Evolutionary conservation across 2,888 invertebrate species (phyloP).

Genomic region (Anarsia innoxiella): DNA sequence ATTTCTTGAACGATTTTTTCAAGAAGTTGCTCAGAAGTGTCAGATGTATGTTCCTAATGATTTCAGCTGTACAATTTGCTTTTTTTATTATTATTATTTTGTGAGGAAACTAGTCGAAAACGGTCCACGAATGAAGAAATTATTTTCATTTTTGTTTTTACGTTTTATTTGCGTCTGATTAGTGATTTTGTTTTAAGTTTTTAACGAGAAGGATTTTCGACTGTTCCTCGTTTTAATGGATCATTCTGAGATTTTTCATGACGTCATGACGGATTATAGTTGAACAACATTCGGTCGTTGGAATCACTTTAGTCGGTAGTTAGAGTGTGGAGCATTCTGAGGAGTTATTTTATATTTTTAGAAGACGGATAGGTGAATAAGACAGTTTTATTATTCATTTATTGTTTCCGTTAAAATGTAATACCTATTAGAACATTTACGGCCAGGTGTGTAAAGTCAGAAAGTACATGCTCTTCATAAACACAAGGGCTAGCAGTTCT

Average conservation of each 20-base stretch:
- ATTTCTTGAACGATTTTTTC: constrained; percentile 59
- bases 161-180: constrained; percentile 49
- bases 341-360: constrained; percentile 35
- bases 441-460: too few species aligned
- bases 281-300: constrained; percentile 7
- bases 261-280: background rate
- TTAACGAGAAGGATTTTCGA: constrained; percentile 33
- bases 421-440: constrained; percentile 35
- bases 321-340: constrained; percentile 30
- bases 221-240: constrained; percentile 29
- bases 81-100: constrained; percentile 40
- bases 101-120: constrained; percentile 59
- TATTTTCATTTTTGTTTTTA: constrained; percentile 29
- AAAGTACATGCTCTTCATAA: too few species aligned
- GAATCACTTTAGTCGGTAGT: constrained; percentile 12
- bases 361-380: constrained; percentile 31
- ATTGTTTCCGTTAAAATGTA: constrained; percentile 64
- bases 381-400: constrained; percentile 72
- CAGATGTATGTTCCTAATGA: constrained; percentile 66
- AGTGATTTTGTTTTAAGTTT: constrained; percentile 41
- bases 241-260: background rate
- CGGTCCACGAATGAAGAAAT: constrained; percentile 27
- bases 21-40: constrained; percentile 64
- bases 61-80: constrained; percentile 62
- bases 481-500: too few species aligned